Base-by-base conservation (phyloP, 2,797 vertebrate genomes). In the Tolypeutes matacus region DNA sequence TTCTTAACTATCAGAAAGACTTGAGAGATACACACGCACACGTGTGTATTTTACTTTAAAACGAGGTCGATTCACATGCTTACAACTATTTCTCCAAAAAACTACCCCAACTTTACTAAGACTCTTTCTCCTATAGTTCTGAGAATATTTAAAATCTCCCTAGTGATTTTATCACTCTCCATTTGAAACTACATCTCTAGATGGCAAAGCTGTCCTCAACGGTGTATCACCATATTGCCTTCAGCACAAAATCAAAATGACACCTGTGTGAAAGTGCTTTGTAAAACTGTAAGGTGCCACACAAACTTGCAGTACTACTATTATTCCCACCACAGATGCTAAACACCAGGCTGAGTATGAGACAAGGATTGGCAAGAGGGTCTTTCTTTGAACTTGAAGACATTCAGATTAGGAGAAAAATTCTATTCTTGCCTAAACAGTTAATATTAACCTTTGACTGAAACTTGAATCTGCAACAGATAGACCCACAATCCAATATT, bases 81-180 rank as follows among this genome's bases (percentile, higher is more conserved):
- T 77, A 58, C 1, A 81, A 5, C 64, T 53, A n/a, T 75, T 86
- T 91, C 77, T 92, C 27, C n/a, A 23, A 94, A 84, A 84, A 85
- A 60, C 6, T 53, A 60, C 1, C 76, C n/a, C 23, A 60, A 5
- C 15, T 92, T 92, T 91, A 73, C 56, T 81, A 64, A 65, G 46
- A 58, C 18, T 39, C 25, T 53, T 84, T 81, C 56, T 78, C 42
- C 58, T 76, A 8, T 0, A 70, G 23, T 81, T 80, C 10, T 83
- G 62, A 86, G 77, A 39, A 80, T 51, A 86, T 36, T 56, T 77
- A 53, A 83, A 81, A 60, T 12, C 31, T 81, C 36, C 36, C 31
- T 86, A 25, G 4, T 3, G 29, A n/a, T 65, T 25, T 73, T 14
- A 42, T 53, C 39, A 53, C 46, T 58, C 78, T 83, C 72, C 31